Evolutionary conservation across 2,888 invertebrate species (phyloP).

Genomic region (Trichogramma evanescens): DNA sequence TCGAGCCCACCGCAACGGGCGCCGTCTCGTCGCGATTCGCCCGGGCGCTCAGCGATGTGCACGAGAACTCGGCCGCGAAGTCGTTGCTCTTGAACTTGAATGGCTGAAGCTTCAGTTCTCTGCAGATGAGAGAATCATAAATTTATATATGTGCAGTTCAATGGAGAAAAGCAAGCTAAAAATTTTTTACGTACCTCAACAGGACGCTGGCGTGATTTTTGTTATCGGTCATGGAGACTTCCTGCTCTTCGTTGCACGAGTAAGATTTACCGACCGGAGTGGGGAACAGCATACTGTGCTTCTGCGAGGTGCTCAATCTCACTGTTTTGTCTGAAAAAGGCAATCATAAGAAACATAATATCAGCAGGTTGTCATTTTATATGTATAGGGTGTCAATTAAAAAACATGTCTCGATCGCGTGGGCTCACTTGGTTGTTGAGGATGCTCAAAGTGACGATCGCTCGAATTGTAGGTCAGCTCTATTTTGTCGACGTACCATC

Average conservation of each 20-base stretch:
- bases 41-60: constrained; percentile 52
- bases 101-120: constrained; percentile 67
- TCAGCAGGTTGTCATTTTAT: neutral
- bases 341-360: neutral
- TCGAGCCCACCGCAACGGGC: constrained; percentile 75
- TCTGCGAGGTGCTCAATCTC: constrained; percentile 54
- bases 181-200: constrained; percentile 32
- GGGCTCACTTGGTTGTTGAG: constrained; percentile 48
- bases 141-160: neutral
- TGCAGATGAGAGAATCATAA: constrained; percentile 10
- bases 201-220: constrained; percentile 38
- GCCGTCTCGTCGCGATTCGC: constrained; percentile 72
- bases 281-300: constrained; percentile 63
- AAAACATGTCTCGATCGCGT: neutral
- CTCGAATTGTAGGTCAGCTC: constrained; percentile 65
- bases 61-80: constrained; percentile 64
- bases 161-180: neutral
- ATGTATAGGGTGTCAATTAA: neutral
- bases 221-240: constrained; percentile 51
- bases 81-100: constrained; percentile 79
- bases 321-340: constrained; percentile 46
- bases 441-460: constrained; percentile 49
- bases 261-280: constrained; percentile 84
- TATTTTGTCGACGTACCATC: constrained; percentile 79
- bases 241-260: constrained; percentile 65